These are phyloP conservation scores for Elachura formosa DNA, from an alignment of 2,113 vertebrate genomes.

Conservation along the genomic window DNA sequence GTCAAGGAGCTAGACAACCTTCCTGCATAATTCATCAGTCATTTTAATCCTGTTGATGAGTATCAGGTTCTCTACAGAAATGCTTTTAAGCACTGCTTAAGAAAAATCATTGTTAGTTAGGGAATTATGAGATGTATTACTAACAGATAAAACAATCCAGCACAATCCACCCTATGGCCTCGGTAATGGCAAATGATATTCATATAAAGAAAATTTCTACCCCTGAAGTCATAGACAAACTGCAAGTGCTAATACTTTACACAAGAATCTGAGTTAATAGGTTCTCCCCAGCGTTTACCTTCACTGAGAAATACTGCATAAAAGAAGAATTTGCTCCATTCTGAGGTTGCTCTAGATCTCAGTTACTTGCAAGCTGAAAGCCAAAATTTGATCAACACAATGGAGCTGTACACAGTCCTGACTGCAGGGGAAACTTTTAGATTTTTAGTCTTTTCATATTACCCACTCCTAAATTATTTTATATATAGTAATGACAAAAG, in stretches of 20 bases:
- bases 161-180: not conserved
- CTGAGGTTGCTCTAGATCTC: not conserved
- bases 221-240: not conserved
- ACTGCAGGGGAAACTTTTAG: not conserved
- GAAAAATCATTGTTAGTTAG: not conserved
- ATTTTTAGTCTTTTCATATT: not conserved
- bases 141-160: constrained; percentile 35
- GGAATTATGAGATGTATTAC: not conserved
- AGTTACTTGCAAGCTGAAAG: not conserved
- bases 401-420: not conserved
- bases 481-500: not conserved
- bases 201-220: not conserved
- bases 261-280: not conserved
- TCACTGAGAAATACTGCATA: not conserved
- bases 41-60: constrained; percentile 44
- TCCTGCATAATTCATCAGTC: constrained; percentile 54
- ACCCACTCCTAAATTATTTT: not conserved
- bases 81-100: constrained; percentile 49
- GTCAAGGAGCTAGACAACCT: constrained; percentile 32
- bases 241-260: not conserved
- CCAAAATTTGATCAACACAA: not conserved
- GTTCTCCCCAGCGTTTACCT: not conserved
- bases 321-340: not conserved
- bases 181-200: not conserved
- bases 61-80: constrained; percentile 31